phyloP scores from a whole-genome alignment of 2,888 invertebrate species.

The Eumerus sabulonum region DNA sequence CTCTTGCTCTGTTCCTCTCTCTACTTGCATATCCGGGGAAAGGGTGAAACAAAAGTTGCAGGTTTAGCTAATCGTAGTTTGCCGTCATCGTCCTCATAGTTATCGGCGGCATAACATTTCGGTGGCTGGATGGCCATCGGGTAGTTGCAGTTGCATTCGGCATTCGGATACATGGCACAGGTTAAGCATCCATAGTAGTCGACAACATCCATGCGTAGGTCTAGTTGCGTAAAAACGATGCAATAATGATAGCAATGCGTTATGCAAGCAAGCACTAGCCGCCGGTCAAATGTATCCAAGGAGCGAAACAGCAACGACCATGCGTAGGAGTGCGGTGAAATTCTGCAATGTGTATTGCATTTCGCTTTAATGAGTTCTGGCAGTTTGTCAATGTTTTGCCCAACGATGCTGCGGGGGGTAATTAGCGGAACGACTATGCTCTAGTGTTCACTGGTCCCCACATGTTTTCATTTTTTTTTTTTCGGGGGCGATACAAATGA shows the following conservation, averaged over 20 bases:
- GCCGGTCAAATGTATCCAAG: conserved; percentile 54
- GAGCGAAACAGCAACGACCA: conserved; percentile 41
- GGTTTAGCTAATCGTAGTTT: neutral
- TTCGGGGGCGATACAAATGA: conserved; percentile 54
- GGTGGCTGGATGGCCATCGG: conserved; percentile 4
- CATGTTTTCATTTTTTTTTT: conserved; percentile 18
- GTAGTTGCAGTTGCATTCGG: conserved; percentile 10
- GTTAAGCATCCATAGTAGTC: too few species aligned
- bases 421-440: conserved; percentile 39
- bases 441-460: conserved; percentile 6
- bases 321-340: conserved; percentile 61
- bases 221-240: conserved; percentile 25
- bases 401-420: conserved; percentile 43
- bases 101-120: too few species aligned
- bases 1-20: too few species aligned
- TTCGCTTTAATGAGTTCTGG: conserved; percentile 53
- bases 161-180: conserved; percentile 14
- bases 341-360: conserved; percentile 11
- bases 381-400: conserved; percentile 63
- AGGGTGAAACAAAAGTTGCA: conserved; percentile 23
- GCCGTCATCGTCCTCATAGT: too few species aligned
- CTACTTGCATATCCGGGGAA: too few species aligned
- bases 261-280: conserved; percentile 50
- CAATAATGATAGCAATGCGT: conserved; percentile 52
- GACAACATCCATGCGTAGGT: too few species aligned